Evolutionary conservation across 1,140 invertebrate genomes (phyloP), one percentile per base, ranked within the genome.

Genomic region (Megalonaias nervosa): DNA sequence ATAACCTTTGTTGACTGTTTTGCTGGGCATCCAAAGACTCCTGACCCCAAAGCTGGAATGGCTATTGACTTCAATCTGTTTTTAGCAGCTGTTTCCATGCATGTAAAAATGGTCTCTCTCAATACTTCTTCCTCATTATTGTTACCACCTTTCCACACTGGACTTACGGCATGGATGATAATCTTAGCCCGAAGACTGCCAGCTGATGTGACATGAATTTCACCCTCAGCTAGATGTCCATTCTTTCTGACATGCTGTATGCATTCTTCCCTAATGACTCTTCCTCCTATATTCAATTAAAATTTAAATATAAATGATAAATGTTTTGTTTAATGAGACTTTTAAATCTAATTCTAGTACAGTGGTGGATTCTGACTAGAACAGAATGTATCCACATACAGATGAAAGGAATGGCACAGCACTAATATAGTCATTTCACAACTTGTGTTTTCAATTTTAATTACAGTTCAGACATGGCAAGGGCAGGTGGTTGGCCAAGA

Each of bases 41-140:
- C 75, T 71, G 68, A 80, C 55, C 81, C 75, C 23, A 82, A 23
- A 17, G 77, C 81, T 23, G 81, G 81, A 17, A 82, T 55, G 31
- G 81, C 81, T 19, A 82, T 48, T n/a, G 81, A 79, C 16, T 19
- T 73, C 0, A 65, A n/a, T 21, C 66, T n/a, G 48, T 31, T 68
- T 13, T 21, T 23, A 59, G 26, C 56, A 14, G 79, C 75, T 23
- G 73, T 31, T 55, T 65, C 26, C 21, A 81, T 38, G 17, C 55
- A 65, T 19, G 67, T 64, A 31, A 70, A 75, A 17, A 80, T 59
- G n/a, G 67, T 65, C 60, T 75, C 69, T 38, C 16, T 19, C 16
- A 80, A 23, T 21, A 71, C 67, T 14, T 80, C 61, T 1, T 71
- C 73, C 21, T 72, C 73, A 1, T 80, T 26, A 2, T 71, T 61